Base-by-base conservation (phyloP, 92 coral and sea anemone species). In the Desmophyllum pertusum region DNA sequence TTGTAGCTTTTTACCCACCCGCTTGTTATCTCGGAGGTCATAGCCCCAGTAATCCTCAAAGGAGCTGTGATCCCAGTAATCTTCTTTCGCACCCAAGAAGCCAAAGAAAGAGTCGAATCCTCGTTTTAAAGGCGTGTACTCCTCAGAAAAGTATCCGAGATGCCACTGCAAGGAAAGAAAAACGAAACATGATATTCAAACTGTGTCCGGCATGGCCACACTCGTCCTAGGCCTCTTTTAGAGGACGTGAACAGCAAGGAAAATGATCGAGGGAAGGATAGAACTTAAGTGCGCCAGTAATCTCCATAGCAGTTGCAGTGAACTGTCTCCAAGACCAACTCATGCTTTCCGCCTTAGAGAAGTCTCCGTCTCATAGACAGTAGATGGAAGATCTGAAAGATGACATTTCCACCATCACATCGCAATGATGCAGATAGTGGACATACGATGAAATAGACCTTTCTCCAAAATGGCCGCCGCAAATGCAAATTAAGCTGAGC, bases 31-130 rank as follows among this genome's bases (percentile, higher is more conserved):
- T 84, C 98, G 85, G 78, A 95, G 85, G 52, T 95, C 98, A 27
- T 75, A 86, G 62, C 98, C 98, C 88, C 92, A 92, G 64, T 88
- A 82, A 42, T 86, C 79, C 80, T 95, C 98, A 77, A 85, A 86
- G 3, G 95, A 90, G 21, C 91, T 93, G 90, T 95, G 98, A 62
- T 95, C 93, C 98, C 98, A 95, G 41, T 95, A 95, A 51, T 95
- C 98, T 29, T 95, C 96, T 71, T 95, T 94, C 31, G 93, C 95
- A 45, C 94, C 93, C 89, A 92, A 90, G 55, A 85, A 95, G 39
- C 98, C 98, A 77, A 91, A 95, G 94, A 91, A 95, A 31, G 95
- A 91, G 51, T 93, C 95, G 77, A 95, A 95, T 67, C 98, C 98
- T 66, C 98, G 78, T 80, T 95, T 80, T 62, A 89, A 84, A 25